phyloP scores from a whole-genome alignment of 1,140 invertebrate genomes.

The Heliconius melpomene region DNA sequence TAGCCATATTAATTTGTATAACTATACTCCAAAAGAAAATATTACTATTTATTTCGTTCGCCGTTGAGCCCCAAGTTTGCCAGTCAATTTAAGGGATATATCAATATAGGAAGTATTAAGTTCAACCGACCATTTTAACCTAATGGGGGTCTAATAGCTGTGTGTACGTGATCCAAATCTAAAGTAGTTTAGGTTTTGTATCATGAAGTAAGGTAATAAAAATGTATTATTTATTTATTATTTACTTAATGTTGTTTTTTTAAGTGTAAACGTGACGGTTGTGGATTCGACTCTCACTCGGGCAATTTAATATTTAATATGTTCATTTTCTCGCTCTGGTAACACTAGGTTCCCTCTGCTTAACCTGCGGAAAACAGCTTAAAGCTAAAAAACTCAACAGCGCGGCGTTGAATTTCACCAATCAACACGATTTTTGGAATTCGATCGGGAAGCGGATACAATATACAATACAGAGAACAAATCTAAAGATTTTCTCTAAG shows the following conservation, averaged over 20 bases:
- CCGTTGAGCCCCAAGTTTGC: constrained; percentile 1
- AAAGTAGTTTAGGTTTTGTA: not conserved
- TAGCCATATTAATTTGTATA: too few relatives aligned
- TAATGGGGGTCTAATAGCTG: constrained; percentile 28
- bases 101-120: constrained; percentile 10
- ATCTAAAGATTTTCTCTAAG: not conserved
- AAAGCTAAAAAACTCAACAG: too few relatives aligned
- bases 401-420: too few relatives aligned
- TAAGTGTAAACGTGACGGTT: too few relatives aligned
- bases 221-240: not conserved
- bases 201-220: not conserved
- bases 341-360: too few relatives aligned
- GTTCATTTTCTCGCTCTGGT: too few relatives aligned
- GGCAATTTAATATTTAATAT: too few relatives aligned
- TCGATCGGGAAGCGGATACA: too few relatives aligned
- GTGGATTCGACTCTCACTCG: too few relatives aligned
- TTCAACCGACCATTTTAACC: constrained; percentile 12
- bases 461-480: not conserved
- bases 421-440: too few relatives aligned
- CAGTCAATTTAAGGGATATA: constrained; percentile 16
- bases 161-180: constrained; percentile 22
- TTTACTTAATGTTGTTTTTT: not conserved
- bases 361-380: too few relatives aligned
- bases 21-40: not conserved
- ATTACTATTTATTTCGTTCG: not conserved